Evolutionary conservation across 2,113 vertebrate species (phyloP), one percentile per base, ranked within the genome.

Genomic region (Actenoides lindsayi): DNA sequence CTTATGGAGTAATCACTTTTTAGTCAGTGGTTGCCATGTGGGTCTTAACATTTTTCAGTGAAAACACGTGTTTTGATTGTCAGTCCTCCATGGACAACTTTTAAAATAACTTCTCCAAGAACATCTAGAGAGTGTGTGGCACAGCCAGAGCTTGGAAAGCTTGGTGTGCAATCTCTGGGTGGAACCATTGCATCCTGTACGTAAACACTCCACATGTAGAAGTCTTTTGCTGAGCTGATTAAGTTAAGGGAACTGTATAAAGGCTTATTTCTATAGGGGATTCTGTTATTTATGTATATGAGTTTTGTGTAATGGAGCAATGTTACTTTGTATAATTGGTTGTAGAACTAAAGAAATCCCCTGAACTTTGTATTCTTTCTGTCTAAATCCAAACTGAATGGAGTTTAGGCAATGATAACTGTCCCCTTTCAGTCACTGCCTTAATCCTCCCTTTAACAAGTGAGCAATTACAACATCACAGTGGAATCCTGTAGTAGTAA

Each of bases 301-400:
- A 95, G 17, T 48, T 30, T 53, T 89, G 73, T 89, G 74, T 68
- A 83, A 65, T n/a, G 63, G 44, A 87, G 56, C 95, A 96, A 87
- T 74, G 9, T 84, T 83, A 28, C 44, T 95, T 73, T 16, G 19
- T 54, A 25, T 74, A 70, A 92, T 90, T 96, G 41, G n/a, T 37
- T 75, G 79, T 62, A 69, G 60, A 93, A 59, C 64, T 78, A 63
- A 90, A 81, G 81, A 83, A 96, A 92, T 91, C 54, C 83, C 94
- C 83, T 63, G 51, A 78, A 87, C 59, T 95, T 91, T 94, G 46
- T 73, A 35, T 31, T 90, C 51, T 87, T 81, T 77, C 79, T 96
- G 63, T 59, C 56, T 92, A 95, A 97, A 96, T 82, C 79, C 84
- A 95, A 83, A 73, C n/a, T 71, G 86, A 91, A 78, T 51, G 64